Evolutionary conservation across 2,888 invertebrate species (phyloP).

Genomic region (Leucozona laternaria): DNA sequence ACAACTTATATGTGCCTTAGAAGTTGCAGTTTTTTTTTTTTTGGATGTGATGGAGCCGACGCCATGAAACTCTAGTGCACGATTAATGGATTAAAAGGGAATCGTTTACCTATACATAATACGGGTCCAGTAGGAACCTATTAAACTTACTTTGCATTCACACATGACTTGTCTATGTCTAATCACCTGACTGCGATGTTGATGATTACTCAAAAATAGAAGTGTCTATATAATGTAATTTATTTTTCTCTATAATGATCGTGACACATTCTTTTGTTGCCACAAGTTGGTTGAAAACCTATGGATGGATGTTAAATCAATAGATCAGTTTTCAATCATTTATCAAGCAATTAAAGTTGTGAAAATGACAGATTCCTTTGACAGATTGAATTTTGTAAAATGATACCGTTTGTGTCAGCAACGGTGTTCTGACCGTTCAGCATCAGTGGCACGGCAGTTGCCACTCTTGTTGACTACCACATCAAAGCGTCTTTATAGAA

Average conservation of each 20-base stretch:
- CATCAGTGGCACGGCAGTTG: not conserved
- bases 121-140: slow-evolving; percentile 1
- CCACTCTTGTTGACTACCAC: not conserved
- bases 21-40: slow-evolving; percentile 20
- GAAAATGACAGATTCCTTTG: slow-evolving; percentile 44
- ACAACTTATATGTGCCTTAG: not conserved
- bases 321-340: slow-evolving; percentile 42
- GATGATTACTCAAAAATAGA: not conserved
- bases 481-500: slow-evolving; percentile 13
- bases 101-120: slow-evolving; percentile 1
- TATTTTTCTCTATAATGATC: not conserved
- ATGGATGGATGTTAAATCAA: not conserved
- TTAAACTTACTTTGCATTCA: not conserved
- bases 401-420: slow-evolving; percentile 49
- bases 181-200: not conserved
- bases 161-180: not conserved
- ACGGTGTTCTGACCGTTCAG: no score
- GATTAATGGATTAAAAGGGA: slow-evolving; percentile 37
- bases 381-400: slow-evolving; percentile 38
- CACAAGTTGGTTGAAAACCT: not conserved
- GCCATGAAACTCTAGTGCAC: not conserved
- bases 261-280: slow-evolving; percentile 31
- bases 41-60: not conserved
- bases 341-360: slow-evolving; percentile 44
- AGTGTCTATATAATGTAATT: not conserved